Percentiles rank a stretch among this genome's conserved stretches.
These are phyloP conservation scores for Metaphire vulgaris DNA, from an alignment of 1,140 invertebrate species.

Conservation along the genomic window DNA sequence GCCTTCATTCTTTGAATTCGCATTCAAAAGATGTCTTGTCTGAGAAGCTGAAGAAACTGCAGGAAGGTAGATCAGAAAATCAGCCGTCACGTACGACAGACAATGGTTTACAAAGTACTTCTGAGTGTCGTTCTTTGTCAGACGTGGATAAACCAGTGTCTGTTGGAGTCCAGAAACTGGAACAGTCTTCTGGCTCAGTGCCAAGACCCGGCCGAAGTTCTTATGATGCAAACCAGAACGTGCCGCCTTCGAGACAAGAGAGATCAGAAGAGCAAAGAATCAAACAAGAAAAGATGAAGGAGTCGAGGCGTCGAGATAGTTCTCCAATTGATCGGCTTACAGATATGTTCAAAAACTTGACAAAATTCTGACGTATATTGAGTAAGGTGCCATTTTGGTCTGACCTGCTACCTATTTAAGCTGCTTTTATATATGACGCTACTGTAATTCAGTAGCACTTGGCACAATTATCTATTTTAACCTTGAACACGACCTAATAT, in stretches of 20 bases:
- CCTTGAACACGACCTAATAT: too few relatives aligned
- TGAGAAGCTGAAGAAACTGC: too few relatives aligned
- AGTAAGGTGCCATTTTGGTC: too few relatives aligned
- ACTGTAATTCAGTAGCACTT: too few relatives aligned
- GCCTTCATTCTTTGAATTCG: background rate
- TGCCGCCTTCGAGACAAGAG: background rate
- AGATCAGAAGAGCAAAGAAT: background rate
- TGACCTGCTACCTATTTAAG: too few relatives aligned
- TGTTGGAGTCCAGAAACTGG: background rate
- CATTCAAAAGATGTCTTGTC: background rate
- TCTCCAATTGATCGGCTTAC: slow-evolving; percentile 12
- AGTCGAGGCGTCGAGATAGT: slow-evolving; percentile 45
- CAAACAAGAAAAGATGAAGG: slow-evolving; percentile 74
- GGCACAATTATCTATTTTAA: too few relatives aligned
- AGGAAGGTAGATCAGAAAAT: background rate
- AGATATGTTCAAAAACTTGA: slow-evolving; percentile 12
- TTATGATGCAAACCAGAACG: background rate
- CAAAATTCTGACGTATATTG: slow-evolving; percentile 15
- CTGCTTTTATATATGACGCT: too few relatives aligned
- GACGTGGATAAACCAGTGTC: background rate
- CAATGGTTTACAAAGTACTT: too few relatives aligned
- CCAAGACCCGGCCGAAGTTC: background rate
- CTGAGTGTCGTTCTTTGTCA: background rate
- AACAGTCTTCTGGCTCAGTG: background rate
- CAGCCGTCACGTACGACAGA: too few relatives aligned